Percentiles rank a stretch among this genome's conserved stretches.
These are phyloP conservation scores for Chloroceryle amazona DNA, from an alignment of 2,797 vertebrate species.

Conservation along the genomic window DNA sequence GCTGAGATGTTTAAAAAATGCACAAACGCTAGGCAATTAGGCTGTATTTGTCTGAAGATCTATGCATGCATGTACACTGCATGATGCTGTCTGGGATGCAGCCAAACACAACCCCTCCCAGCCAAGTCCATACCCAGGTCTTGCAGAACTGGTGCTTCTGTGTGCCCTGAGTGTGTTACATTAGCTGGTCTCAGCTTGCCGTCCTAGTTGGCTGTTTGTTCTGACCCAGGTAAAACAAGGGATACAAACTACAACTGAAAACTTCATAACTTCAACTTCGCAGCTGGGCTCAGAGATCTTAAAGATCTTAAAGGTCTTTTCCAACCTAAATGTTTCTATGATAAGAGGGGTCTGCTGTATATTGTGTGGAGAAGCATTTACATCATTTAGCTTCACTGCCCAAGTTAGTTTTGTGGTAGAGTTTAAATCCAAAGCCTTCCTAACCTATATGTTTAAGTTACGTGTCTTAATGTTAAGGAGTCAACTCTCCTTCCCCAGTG, in stretches of 20 bases:
- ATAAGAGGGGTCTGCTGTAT: neutral
- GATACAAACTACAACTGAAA: neutral
- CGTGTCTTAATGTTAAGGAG: neutral
- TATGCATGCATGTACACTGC: neutral
- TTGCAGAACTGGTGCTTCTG: neutral
- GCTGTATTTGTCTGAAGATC: neutral
- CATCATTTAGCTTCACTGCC: neutral
- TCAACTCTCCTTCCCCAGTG: neutral
- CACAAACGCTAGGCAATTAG: neutral
- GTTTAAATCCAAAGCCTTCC: neutral
- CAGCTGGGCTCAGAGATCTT: neutral
- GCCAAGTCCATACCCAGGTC: neutral
- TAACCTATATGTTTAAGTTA: neutral
- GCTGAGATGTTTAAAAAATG: neutral
- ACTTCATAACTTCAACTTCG: neutral
- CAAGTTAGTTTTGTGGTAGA: neutral
- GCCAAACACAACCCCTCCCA: neutral
- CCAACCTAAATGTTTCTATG: neutral
- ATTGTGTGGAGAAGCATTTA: neutral
- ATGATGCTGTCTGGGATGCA: neutral
- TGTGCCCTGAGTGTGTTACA: accelerated
- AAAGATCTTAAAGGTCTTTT: neutral
- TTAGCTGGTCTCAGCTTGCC: neutral
- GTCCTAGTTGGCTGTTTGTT: neutral
- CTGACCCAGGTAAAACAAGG: neutral